These are phyloP conservation scores for Agonopterix subpropinquella DNA, from an alignment of 2,888 invertebrate genomes.

Conservation along the genomic window DNA sequence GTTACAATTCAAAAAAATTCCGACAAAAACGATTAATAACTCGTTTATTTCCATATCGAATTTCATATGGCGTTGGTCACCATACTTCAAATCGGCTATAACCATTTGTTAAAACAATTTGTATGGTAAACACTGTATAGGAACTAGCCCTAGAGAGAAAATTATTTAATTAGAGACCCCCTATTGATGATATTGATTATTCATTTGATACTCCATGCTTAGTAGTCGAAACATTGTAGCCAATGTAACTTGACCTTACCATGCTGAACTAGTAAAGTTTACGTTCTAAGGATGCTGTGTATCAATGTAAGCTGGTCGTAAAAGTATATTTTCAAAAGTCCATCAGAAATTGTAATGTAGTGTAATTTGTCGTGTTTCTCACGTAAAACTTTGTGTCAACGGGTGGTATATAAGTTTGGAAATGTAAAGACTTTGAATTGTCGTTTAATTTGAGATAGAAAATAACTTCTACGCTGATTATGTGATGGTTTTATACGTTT, in stretches of 20 bases:
- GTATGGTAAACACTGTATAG: slow-evolving; percentile 34
- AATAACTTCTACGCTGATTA: background rate
- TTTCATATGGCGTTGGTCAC: slow-evolving; percentile 38
- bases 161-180: slow-evolving; percentile 17
- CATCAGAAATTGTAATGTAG: slow-evolving; percentile 25
- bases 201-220: slow-evolving; percentile 2
- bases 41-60: slow-evolving; percentile 39
- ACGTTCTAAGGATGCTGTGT: background rate
- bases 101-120: slow-evolving; percentile 44
- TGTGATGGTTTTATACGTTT: background rate
- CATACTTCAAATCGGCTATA: slow-evolving; percentile 32
- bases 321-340: slow-evolving; percentile 11
- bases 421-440: slow-evolving; percentile 5
- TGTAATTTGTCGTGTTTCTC: slow-evolving; percentile 52
- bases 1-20: slow-evolving; percentile 21
- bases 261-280: background rate
- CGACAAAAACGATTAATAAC: slow-evolving; percentile 27
- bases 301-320: slow-evolving; percentile 2
- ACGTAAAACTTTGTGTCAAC: slow-evolving; percentile 30
- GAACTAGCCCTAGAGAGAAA: slow-evolving; percentile 1
- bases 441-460: slow-evolving; percentile 3
- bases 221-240: slow-evolving; percentile 1
- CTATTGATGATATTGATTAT: slow-evolving; percentile 14
- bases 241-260: background rate
- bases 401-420: slow-evolving; percentile 19